Percentiles rank a stretch among this genome's conserved stretches.
Evolutionary conservation across 2,888 invertebrate genomes (phyloP).

Genomic region (Oxycera nigricornis): DNA sequence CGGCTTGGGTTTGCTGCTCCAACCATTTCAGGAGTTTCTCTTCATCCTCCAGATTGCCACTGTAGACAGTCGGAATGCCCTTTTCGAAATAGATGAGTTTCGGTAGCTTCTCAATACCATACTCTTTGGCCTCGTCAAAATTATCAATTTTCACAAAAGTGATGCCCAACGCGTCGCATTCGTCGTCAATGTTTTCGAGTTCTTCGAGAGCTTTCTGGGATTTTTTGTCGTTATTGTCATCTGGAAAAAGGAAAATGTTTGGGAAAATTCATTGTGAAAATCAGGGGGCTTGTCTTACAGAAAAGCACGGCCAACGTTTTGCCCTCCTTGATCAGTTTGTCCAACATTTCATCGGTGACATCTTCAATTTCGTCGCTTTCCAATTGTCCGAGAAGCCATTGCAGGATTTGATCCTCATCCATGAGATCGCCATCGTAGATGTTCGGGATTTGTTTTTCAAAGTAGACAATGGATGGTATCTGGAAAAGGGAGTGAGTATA

Average conservation of each 20-base stretch:
- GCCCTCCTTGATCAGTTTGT: slow-evolving; percentile 86
- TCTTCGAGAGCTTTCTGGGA: slow-evolving; percentile 85
- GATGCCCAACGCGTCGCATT: slow-evolving; percentile 86
- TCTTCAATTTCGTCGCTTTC: slow-evolving; percentile 95
- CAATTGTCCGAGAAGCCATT: slow-evolving; percentile 86
- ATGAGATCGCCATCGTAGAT: slow-evolving; percentile 91
- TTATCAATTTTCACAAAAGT: slow-evolving; percentile 94
- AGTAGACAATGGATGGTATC: slow-evolving; percentile 87
- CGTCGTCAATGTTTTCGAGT: slow-evolving; percentile 92
- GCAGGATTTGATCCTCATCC: slow-evolving; percentile 86
- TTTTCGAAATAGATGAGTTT: slow-evolving; percentile 83
- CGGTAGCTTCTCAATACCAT: slow-evolving; percentile 88
- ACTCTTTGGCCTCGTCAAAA: slow-evolving; percentile 86
- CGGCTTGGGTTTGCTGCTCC: slow-evolving; percentile 81
- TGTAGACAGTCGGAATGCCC: slow-evolving; percentile 76
- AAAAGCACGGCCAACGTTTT: slow-evolving; percentile 89
- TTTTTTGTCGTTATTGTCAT: slow-evolving; percentile 88
- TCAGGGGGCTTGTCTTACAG: slow-evolving; percentile 71
- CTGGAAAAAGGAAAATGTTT: slow-evolving; percentile 64
- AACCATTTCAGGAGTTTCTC: slow-evolving; percentile 88
- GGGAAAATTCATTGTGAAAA: no score
- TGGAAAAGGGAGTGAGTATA: no score
- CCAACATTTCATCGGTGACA: slow-evolving; percentile 93
- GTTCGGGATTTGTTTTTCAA: slow-evolving; percentile 91
- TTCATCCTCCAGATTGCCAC: slow-evolving; percentile 88